These are phyloP conservation scores for Salarias fasciatus DNA, from an alignment of 2,797 vertebrate species.

Conservation along the genomic window DNA sequence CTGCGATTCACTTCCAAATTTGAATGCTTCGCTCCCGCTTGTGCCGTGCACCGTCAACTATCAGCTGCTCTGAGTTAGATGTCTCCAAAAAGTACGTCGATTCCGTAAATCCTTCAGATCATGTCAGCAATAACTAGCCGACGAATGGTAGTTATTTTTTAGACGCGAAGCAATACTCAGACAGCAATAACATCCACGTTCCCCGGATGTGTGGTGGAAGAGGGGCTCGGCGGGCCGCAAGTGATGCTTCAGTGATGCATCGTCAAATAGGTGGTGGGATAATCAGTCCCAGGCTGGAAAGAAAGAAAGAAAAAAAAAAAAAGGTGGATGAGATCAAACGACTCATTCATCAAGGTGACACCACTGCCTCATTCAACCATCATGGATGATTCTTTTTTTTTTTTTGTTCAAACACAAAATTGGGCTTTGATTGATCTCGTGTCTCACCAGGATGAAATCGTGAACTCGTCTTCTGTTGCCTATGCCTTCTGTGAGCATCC, in stretches of 20 bases:
- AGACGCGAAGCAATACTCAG: conserved; percentile 84
- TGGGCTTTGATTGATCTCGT: conserved; percentile 40
- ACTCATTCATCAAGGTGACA: conserved; percentile 51
- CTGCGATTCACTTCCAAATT: background rate
- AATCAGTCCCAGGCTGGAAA: conserved; percentile 32
- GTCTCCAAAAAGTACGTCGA: conserved; percentile 5
- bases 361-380: conserved; percentile 63
- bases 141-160: conserved; percentile 68
- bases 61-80: conserved; percentile 59
- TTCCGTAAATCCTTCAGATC: conserved; percentile 38
- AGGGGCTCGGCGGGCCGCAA: conserved; percentile 24
- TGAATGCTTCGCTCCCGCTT: conserved; percentile 10
- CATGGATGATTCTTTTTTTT: background rate
- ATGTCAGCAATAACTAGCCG: conserved; percentile 80
- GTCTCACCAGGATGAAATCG: conserved; percentile 43
- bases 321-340: conserved; percentile 41
- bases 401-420: background rate
- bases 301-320: too few species aligned
- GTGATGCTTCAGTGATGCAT: conserved; percentile 38
- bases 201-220: conserved; percentile 19
- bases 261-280: conserved; percentile 24
- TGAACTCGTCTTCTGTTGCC: conserved; percentile 34
- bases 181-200: conserved; percentile 83
- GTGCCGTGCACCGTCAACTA: background rate
- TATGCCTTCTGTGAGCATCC: conserved; percentile 60